Evolutionary conservation across 2,888 invertebrate species (phyloP), one percentile per base, ranked within the genome.

Genomic region (Spodoptera littoralis): DNA sequence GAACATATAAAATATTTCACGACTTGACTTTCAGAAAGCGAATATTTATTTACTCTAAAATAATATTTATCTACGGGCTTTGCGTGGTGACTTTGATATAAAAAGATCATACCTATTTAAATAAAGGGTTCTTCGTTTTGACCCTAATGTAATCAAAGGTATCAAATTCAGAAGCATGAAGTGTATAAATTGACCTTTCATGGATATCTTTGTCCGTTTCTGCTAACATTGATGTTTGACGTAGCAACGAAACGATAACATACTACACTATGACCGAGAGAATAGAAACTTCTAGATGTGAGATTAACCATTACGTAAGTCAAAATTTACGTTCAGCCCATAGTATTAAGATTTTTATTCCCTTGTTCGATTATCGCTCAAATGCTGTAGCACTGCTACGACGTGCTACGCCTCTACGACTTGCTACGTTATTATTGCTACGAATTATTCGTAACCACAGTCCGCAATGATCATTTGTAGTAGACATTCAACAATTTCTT

Each of bases 1-100:
- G 60, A 61, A 69, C 64, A 74, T 52, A 77, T 77, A 75, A 77
- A 56, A 61, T 64, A 63, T 73, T 63, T 74, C 49, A 45, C 51
- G 51, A 72, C 48, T 60, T 72, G 53, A 51, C 59, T 51, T 45
- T 42, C 47, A 58, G 27, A 22, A 18, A 22, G 70, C 74, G 36
- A 52, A 75, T 75, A 71, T 75, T 75, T 70, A 70, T 74, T 61
- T 24, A 69, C 47, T 62, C 62, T 70, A 51, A 62, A 60, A 44
- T 45, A 69, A 44, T 50, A 73, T 61, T 61, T 70, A 30, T 54
- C 62, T 61, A 50, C 70, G 48, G 30, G 43, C 44, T 9, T 27
- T 56, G 48, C 36, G 48, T 36, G 43, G 45, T 46, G 43, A 49
- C 41, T 54, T 59, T 45, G 11, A 50, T 58, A 58, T 50, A 44